Evolutionary conservation across 2,888 invertebrate genomes (phyloP), one percentile per base, ranked within the genome.

Genomic region (Stenodera caucasica): DNA sequence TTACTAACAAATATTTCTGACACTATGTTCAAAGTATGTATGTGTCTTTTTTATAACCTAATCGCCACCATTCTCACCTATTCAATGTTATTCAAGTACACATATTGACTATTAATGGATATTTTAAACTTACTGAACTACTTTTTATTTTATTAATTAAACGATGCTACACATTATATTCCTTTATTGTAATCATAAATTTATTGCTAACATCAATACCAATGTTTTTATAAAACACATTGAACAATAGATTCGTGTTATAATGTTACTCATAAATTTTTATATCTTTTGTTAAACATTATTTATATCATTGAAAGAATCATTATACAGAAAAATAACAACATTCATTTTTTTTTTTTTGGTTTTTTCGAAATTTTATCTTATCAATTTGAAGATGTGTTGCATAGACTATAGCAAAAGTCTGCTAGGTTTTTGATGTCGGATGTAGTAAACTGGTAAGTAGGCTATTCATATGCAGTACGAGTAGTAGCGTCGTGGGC

Each of bases 401-500:
- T 58, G 56, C 56, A 56, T 40, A 57, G 63, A 63, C 54, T 54
- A 32, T 37, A 29, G 57, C 32, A 9, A 53, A 50, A 2, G 49
- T 60, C 59, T 56, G 60, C 18, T 51, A 45, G 58, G 40, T 65
- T 63, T 63, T 67, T 65, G 64, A 65, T 62, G 63, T 59, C n/a
- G 58, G 60, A 63, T 58, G 60, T 56, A 64, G 60, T 58, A 53
- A 65, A 65, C 63, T 60, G 2, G 61, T 68, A 74, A 75, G 69
- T 67, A 72, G 73, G 72, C 69, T 53, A 72, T 75, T 75, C 70
- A 69, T 69, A 75, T 74, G 73, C 75, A 67, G 67, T 59, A 63
- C 63, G 68, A 66, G 71, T 68, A 66, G 65, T 63, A 55, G 64
- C 68, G 67, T 67, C 70, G 68, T 67, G 65, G 69, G 71, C 72